Conservation (phyloP, 2,113 vertebrate species). For the Ptyas mucosa region DNA sequence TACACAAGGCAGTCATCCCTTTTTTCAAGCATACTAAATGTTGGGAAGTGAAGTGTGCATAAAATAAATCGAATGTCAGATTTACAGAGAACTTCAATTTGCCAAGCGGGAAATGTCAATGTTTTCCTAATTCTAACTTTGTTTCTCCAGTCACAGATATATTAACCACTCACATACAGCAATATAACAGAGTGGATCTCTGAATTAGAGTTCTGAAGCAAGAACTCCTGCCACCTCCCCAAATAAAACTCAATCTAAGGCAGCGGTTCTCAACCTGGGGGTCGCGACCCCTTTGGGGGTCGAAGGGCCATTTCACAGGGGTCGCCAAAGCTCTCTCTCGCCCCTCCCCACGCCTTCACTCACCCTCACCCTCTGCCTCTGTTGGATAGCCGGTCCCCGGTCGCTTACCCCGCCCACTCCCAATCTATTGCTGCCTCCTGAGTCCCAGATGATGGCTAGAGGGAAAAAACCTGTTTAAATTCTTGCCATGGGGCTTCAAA, state of each 20-base stretch:
- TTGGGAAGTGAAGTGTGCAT: not conserved
- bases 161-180: not conserved
- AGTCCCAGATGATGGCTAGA: no score
- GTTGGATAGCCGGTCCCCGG: no score
- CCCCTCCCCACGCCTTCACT: no score
- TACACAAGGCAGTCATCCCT: not conserved
- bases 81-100: not conserved
- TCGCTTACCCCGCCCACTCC: no score
- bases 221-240: not conserved
- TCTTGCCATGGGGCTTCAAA: no score
- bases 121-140: not conserved
- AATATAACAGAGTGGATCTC: not conserved
- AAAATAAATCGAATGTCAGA: not conserved
- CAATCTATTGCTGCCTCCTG: no score
- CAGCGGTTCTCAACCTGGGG: no score
- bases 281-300: no score
- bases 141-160: not conserved
- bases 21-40: not conserved
- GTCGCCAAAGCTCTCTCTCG: no score
- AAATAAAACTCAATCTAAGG: not conserved
- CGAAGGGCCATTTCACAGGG: no score
- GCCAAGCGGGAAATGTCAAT: not conserved
- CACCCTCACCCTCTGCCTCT: no score
- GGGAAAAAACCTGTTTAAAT: no score
- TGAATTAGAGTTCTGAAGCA: not conserved